Base-by-base conservation (phyloP, 92 coral and sea anemone species). In the Phenganax subtilis region DNA sequence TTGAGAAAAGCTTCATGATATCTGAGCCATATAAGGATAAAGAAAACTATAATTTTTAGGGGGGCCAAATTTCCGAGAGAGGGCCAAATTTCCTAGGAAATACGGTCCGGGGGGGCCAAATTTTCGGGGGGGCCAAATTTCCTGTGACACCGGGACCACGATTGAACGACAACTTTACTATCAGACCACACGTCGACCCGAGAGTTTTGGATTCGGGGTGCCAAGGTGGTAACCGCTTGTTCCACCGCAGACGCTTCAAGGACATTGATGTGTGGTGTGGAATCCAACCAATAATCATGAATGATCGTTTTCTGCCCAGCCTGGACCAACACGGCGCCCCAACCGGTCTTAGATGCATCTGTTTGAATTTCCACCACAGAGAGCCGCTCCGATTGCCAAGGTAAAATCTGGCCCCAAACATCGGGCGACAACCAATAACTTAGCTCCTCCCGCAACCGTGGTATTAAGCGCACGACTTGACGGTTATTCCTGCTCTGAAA, bases 331-430 rank as follows among this genome's bases (percentile, higher is more conserved):
- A 78, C 44, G 9, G 65, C 71, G 16, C 84, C 78, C 77, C 78
- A 81, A 1, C 67, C 67, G 29, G 20, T 20, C 44, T 77, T 87
- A 25, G 87, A 87, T 11, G 85, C 82, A 37, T 87, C 82, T 12
- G 81, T 71, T 47, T 57, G 85, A 54, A 87, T 16, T 16, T 84
- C 71, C 54, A 84, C 85, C 17, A 67, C 54, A 15, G 72, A 63
- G 65, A 75, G 89, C 15, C 71, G 80, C 68, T 87, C 25, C 25
- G 25, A 0, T 20, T 0, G 25, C 89, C 85, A 78, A 6, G 69
- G 76, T 61, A 85, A 44, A 60, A 55, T 69, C 56, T 68, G 58
- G 11, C 27, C 3, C 80, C 84, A 69, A 10, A 27, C 37, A 31
- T 85, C 87, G 3, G 80, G 4, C 14, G 0, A 69, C 55, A 6